These are phyloP conservation scores for Hippocampus guttulatus DNA, from an alignment of 2,113 vertebrate genomes.

Conservation along the genomic window DNA sequence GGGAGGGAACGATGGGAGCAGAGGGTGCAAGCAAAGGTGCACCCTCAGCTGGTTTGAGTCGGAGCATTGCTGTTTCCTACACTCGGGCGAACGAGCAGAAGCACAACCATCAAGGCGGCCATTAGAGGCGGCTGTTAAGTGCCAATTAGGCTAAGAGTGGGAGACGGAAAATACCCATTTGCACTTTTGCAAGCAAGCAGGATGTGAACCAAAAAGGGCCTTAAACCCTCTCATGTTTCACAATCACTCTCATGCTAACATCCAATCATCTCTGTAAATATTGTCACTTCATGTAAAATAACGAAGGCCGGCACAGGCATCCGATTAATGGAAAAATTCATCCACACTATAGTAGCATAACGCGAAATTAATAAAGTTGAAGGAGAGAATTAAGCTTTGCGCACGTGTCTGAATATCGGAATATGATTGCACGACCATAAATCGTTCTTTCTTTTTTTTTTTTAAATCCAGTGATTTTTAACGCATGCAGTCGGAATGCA, in stretches of 20 bases:
- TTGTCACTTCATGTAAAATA: slow-evolving; percentile 38
- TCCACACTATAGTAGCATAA: slow-evolving; percentile 3
- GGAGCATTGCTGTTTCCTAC: slow-evolving; percentile 45
- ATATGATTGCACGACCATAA: background rate
- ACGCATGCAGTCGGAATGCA: background rate
- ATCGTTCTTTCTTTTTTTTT: background rate
- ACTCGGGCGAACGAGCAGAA: slow-evolving; percentile 31
- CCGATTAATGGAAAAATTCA: slow-evolving; percentile 49
- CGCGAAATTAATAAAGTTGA: slow-evolving; percentile 22
- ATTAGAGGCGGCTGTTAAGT: slow-evolving; percentile 57
- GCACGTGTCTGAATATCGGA: background rate
- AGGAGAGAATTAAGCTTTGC: slow-evolving; percentile 4
- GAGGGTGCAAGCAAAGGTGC: slow-evolving; percentile 44
- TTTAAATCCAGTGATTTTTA: background rate
- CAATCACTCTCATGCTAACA: slow-evolving; percentile 17
- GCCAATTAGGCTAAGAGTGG: slow-evolving; percentile 59
- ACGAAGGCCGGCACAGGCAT: slow-evolving; percentile 33
- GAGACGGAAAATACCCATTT: slow-evolving; percentile 49
- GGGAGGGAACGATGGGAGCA: background rate
- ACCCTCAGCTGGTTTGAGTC: slow-evolving; percentile 58
- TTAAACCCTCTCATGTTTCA: slow-evolving; percentile 39
- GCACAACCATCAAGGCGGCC: slow-evolving; percentile 33
- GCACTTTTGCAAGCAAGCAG: slow-evolving; percentile 26
- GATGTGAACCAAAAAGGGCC: slow-evolving; percentile 48
- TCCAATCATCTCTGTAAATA: slow-evolving; percentile 28